Evolutionary conservation across 37 sponge, comb jelly and placozoan genomes (phyloP).

Genomic region (Beroe ovata): DNA sequence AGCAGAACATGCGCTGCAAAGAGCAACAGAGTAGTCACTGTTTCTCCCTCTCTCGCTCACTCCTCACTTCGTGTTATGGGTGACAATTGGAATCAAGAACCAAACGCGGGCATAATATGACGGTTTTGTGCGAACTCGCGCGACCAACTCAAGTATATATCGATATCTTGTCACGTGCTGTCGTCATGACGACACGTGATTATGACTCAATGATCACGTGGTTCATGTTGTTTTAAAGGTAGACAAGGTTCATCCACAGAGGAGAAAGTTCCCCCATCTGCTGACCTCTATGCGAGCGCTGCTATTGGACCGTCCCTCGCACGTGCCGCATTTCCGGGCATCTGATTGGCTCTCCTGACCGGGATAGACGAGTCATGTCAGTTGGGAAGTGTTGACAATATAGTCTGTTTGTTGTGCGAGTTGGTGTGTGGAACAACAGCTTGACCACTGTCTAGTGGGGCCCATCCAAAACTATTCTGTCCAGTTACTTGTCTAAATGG

Average conservation of each 20-base stretch:
- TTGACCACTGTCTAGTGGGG: constrained; percentile 66
- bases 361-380: constrained; percentile 60
- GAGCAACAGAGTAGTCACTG: too few relatives aligned
- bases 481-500: constrained; percentile 60
- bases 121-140: constrained; percentile 58
- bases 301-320: neutral
- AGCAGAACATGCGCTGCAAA: too few relatives aligned
- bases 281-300: neutral
- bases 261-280: constrained; percentile 50
- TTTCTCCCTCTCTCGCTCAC: too few relatives aligned
- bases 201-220: neutral
- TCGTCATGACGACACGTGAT: constrained; percentile 15
- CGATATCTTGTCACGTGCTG: constrained; percentile 31
- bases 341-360: constrained; percentile 15
- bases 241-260: constrained; percentile 61
- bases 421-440: constrained; percentile 51
- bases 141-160: constrained; percentile 52
- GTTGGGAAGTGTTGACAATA: constrained; percentile 65
- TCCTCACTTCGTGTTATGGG: constrained; percentile 31
- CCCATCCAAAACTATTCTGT: constrained; percentile 51
- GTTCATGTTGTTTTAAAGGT: constrained; percentile 56
- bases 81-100: constrained; percentile 65
- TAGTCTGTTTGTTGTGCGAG: constrained; percentile 65
- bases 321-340: neutral
- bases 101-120: constrained; percentile 52